A percentile compares a stretch with the other conserved stretches of the same genome.
phyloP scores from a whole-genome alignment of 2,113 vertebrate species.

The Vimba vimba region DNA sequence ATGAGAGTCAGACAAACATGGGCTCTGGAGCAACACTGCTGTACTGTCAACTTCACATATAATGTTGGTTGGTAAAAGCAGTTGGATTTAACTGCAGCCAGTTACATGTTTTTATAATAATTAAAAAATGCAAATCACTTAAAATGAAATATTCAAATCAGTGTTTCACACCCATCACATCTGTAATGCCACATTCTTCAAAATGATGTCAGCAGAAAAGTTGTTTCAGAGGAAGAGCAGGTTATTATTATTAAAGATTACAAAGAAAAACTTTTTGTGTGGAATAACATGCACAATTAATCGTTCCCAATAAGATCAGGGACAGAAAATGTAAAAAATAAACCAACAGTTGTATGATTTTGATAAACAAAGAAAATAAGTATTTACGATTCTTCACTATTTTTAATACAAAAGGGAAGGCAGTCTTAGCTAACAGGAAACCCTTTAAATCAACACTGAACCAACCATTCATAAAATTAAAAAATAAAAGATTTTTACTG shows the following conservation, averaged over 20 bases:
- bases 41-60: not conserved
- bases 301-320: not conserved
- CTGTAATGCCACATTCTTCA: not conserved
- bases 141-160: not conserved
- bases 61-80: not conserved
- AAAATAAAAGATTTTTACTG: too few species aligned
- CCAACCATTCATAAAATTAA: too few species aligned
- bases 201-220: not conserved
- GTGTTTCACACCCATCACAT: not conserved
- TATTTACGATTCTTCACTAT: not conserved
- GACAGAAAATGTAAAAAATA: not conserved
- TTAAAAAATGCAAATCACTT: not conserved
- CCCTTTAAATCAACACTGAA: too few species aligned
- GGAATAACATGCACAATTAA: not conserved
- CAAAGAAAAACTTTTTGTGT: not conserved
- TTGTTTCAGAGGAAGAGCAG: not conserved
- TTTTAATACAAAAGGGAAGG: not conserved
- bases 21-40: not conserved
- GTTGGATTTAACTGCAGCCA: not conserved
- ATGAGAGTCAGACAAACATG: not conserved
- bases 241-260: too few species aligned
- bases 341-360: not conserved
- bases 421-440: not conserved
- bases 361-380: not conserved
- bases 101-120: not conserved